Evolutionary conservation across 1,140 invertebrate genomes (phyloP), one percentile per base, ranked within the genome.

Genomic region (Pseudachorutes palmiensis): DNA sequence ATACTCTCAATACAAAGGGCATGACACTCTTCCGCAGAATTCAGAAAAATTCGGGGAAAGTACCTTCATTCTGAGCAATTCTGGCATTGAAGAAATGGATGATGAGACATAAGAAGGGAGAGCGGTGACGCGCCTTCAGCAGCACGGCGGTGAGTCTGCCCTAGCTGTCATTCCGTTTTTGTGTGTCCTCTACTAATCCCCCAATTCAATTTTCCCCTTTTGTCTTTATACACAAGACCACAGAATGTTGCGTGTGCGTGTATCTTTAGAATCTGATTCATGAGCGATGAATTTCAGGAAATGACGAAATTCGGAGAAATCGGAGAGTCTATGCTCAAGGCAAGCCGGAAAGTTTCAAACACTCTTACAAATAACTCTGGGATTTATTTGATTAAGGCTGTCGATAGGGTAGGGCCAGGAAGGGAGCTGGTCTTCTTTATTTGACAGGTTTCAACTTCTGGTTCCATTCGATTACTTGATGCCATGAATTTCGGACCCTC

Each of bases 371-470:
- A 45, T 12, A 45, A 45, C 9, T 45, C 9, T 12, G 9, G 36
- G 36, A 55, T 55, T 55, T 12, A 55, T 55, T 55, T 55, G 51
- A 55, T 55, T 55, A 55, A 45, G 12, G 12, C 51, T 55, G 51
- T 55, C 51, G 24, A 41, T 41, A 41, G 36, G 19, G 19, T 9
- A 41, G 19, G 36, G 36, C 36, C 5, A 55, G 24, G 12, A 24
- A 26, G 31, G 29, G 33, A 64, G 51, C 9, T 19, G 33, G 62
- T 24, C 29, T 28, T 36, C 33, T 48, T 45, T 64, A 48, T 64
- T 64, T 64, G 62, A 64, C 62, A 64, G 62, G 62, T 64, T 49
- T 55, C 51, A 19, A 26, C 14, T 55, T 55, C 51, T 55, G 51
- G 51, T 55, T 55, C 51, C 51, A 55, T 33, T 22, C 19, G 31